These are phyloP conservation scores for Toxotes jaculatrix DNA, from an alignment of 2,113 vertebrate species.

Conservation along the genomic window DNA sequence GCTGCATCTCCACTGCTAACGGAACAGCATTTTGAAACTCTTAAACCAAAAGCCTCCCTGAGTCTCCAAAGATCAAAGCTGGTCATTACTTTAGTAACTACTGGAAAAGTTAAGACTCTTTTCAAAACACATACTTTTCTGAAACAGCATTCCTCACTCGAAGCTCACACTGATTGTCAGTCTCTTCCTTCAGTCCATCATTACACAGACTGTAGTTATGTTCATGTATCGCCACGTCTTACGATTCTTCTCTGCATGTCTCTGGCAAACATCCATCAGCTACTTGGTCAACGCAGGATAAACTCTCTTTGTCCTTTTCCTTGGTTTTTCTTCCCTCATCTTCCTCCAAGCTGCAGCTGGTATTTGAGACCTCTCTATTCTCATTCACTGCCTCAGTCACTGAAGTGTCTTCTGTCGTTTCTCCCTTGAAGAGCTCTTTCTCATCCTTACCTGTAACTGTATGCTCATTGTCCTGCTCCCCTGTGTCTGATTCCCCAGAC, in stretches of 20 bases:
- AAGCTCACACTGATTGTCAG: slow-evolving; percentile 71
- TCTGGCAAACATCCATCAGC: slow-evolving; percentile 32
- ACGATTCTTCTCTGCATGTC: slow-evolving; percentile 29
- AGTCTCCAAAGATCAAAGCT: slow-evolving; percentile 72
- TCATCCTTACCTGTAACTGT: slow-evolving; percentile 1
- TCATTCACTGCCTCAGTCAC: not conserved
- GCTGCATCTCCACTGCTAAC: slow-evolving; percentile 52
- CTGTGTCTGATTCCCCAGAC: slow-evolving; percentile 55
- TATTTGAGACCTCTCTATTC: not conserved
- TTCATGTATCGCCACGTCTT: not conserved
- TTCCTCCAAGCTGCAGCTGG: slow-evolving; percentile 22
- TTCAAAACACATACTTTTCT: slow-evolving; percentile 13
- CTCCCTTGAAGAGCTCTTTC: slow-evolving; percentile 11
- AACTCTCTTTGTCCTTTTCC: slow-evolving; percentile 45
- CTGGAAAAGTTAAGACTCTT: slow-evolving; percentile 46
- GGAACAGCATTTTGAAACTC: slow-evolving; percentile 39
- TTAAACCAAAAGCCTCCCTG: slow-evolving; percentile 76
- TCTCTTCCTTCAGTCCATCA: slow-evolving; percentile 34
- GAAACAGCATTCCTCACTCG: not conserved
- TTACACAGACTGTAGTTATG: slow-evolving; percentile 7
- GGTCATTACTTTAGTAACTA: slow-evolving; percentile 45
- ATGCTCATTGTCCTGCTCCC: slow-evolving; percentile 32
- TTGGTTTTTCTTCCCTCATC: slow-evolving; percentile 27
- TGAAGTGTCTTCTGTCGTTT: slow-evolving; percentile 1
- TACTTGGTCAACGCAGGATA: slow-evolving; percentile 31